A percentile compares a stretch with the other conserved stretches of the same genome.
These are phyloP conservation scores for Eristalinus aeneus DNA, from an alignment of 2,888 invertebrate species.

Conservation along the genomic window DNA sequence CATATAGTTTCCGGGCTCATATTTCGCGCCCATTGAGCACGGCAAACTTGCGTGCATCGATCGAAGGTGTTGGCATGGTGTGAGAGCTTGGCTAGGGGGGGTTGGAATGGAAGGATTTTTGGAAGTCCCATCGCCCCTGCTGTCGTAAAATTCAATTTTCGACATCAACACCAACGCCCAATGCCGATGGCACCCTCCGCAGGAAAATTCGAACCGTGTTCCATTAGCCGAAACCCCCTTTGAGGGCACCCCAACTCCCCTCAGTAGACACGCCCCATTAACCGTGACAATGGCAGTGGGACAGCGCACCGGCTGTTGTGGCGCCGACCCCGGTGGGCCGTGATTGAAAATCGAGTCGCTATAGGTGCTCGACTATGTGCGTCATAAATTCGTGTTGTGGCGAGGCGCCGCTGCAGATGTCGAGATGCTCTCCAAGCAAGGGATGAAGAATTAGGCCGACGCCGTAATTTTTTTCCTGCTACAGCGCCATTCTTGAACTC, in stretches of 20 bases:
- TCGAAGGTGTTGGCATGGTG: neutral
- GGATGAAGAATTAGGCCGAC: constrained; percentile 7
- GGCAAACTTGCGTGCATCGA: constrained; percentile 35
- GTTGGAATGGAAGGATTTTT: neutral
- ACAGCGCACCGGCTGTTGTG: neutral
- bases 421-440: neutral
- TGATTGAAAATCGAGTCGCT: neutral
- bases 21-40: constrained; percentile 53
- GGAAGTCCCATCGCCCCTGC: neutral
- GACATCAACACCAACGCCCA: constrained; percentile 12
- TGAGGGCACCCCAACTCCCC: constrained; percentile 8
- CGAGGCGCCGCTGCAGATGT: neutral
- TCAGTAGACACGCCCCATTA: constrained; percentile 24
- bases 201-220: neutral
- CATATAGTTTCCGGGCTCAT: neutral
- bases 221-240: constrained; percentile 43
- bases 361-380: neutral
- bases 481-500: neutral
- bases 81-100: neutral
- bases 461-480: neutral
- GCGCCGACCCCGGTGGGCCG: neutral
- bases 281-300: neutral
- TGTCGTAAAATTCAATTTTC: constrained; percentile 58
- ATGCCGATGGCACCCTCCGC: neutral
- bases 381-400: constrained; percentile 52